A percentile compares a stretch with the other conserved stretches of the same genome.
Conservation (phyloP, 2,113 vertebrate genomes). For the Trogon surrucura region DNA sequence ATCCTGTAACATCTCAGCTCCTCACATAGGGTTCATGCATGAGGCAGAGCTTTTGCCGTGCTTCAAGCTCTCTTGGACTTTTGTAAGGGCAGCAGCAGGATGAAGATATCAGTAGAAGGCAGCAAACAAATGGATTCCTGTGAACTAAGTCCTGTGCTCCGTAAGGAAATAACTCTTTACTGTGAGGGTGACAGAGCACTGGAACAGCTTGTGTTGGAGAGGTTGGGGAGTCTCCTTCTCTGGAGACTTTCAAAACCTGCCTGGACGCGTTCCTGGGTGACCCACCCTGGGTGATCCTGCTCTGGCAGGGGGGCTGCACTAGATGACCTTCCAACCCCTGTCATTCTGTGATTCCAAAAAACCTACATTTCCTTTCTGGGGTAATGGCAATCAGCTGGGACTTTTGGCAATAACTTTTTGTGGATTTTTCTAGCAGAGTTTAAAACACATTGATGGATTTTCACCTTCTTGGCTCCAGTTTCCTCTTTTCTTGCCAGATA, state of each 20-base stretch:
- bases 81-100: accelerated
- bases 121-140: neutral
- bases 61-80: neutral
- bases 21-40: accelerated
- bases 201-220: too few species aligned
- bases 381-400: neutral
- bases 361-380: neutral
- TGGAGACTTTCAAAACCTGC: too few species aligned
- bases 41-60: neutral
- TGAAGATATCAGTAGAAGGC: neutral
- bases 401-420: neutral
- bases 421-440: neutral
- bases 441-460: neutral
- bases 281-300: too few species aligned
- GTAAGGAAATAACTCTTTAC: too few species aligned
- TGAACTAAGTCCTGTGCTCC: too few species aligned
- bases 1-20: neutral
- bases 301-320: too few species aligned
- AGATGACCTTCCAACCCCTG: too few species aligned
- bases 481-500: neutral
- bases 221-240: too few species aligned
- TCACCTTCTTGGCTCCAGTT: neutral
- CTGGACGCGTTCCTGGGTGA: too few species aligned
- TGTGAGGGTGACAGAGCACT: too few species aligned
- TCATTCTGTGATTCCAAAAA: neutral